These are phyloP conservation scores for Gambusia holbrooki DNA, from an alignment of 2,113 vertebrate genomes.

Conservation along the genomic window DNA sequence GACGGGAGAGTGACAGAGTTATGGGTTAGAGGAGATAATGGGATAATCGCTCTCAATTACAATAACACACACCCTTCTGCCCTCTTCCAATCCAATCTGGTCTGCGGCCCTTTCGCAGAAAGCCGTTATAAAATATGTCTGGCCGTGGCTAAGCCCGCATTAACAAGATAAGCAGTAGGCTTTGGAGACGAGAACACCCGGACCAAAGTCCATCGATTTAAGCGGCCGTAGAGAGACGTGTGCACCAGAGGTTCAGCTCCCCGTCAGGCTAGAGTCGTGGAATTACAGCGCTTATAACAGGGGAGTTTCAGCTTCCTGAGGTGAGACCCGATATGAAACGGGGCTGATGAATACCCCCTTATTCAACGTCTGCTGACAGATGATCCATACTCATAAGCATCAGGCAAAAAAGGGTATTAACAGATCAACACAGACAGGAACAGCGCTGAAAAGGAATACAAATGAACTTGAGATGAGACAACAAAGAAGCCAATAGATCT, in stretches of 20 bases:
- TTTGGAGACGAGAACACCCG: constrained; percentile 36
- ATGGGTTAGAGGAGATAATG: constrained; percentile 72
- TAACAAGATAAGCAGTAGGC: constrained; percentile 71
- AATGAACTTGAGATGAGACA: constrained; percentile 24
- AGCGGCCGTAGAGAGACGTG: constrained; percentile 13
- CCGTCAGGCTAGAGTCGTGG: constrained; percentile 15
- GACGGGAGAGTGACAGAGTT: constrained; percentile 43
- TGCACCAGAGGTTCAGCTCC: constrained; percentile 43
- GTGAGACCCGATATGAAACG: constrained; percentile 30
- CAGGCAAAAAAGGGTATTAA: constrained; percentile 28
- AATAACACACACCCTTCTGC: constrained; percentile 64
- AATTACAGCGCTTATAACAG: constrained; percentile 50
- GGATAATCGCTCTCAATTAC: constrained; percentile 78
- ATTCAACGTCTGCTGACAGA: constrained; percentile 6
- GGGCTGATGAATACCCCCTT: constrained; percentile 30
- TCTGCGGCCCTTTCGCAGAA: constrained; percentile 52
- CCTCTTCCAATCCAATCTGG: constrained; percentile 66
- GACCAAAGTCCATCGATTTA: constrained; percentile 54
- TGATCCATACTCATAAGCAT: constrained; percentile 14
- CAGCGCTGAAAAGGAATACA: constrained; percentile 16
- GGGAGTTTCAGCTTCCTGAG: constrained; percentile 44
- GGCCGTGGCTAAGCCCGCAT: constrained; percentile 56
- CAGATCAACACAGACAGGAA: constrained; percentile 24
- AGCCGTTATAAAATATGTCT: constrained; percentile 62
- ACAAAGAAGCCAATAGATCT: not conserved